These are phyloP conservation scores for Hedya salicella DNA, from an alignment of 2,888 invertebrate species.

Conservation along the genomic window DNA sequence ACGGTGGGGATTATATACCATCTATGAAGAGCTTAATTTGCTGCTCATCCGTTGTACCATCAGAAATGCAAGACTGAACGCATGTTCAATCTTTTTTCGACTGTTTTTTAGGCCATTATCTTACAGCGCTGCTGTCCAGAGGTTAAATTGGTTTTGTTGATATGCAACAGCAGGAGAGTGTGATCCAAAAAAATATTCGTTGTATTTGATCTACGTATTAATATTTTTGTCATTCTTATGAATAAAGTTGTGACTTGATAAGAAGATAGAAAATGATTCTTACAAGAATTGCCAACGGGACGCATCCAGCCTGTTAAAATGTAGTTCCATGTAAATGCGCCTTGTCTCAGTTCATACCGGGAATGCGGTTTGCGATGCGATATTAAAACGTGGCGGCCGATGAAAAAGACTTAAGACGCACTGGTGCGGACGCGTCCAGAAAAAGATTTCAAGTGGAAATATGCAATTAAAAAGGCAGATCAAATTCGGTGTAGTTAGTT, in stretches of 20 bases:
- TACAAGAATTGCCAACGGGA: constrained; percentile 1
- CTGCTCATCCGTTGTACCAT: no score
- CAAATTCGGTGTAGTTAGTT: neutral
- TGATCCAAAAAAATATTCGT: no score
- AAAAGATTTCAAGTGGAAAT: constrained; percentile 26
- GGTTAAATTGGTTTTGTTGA: no score
- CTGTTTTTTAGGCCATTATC: no score
- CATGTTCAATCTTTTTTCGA: no score
- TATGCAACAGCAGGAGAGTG: no score
- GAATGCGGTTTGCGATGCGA: constrained; percentile 47
- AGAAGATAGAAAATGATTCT: neutral
- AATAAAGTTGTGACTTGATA: neutral
- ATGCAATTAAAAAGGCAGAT: constrained; percentile 30
- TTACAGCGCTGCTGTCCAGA: no score
- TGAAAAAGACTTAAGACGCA: constrained; percentile 42
- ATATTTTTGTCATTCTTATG: no score
- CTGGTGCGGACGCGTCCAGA: constrained; percentile 21
- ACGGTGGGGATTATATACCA: no score
- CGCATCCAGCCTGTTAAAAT: constrained; percentile 3
- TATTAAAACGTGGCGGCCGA: constrained; percentile 46
- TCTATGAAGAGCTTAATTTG: no score
- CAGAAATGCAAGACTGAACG: no score
- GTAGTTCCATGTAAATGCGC: constrained; percentile 1
- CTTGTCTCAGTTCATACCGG: constrained; percentile 41
- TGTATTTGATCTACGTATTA: no score